phyloP scores from a whole-genome alignment of 2,797 vertebrate genomes.

The Poeciliopsis gracilis region DNA sequence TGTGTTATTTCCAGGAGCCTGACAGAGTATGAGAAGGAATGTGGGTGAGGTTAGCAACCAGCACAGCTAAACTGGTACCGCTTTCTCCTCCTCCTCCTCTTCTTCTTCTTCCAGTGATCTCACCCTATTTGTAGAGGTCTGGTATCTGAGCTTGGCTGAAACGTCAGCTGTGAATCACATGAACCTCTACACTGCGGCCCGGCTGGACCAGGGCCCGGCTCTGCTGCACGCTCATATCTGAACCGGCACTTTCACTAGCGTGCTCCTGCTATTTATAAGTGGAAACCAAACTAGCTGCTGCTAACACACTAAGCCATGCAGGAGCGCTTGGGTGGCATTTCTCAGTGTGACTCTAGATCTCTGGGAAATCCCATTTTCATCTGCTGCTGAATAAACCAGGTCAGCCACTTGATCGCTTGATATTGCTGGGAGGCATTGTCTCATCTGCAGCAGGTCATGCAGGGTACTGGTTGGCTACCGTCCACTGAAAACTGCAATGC shows the following conservation, averaged over 20 bases:
- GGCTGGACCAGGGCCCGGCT: slow-evolving; percentile 1
- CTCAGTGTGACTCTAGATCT: slow-evolving; percentile 34
- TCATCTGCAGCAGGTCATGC: slow-evolving; percentile 46
- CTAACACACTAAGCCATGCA: slow-evolving; percentile 17
- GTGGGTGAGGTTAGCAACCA: slow-evolving; percentile 66
- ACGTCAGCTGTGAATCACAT: slow-evolving; percentile 37
- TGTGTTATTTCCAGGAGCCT: slow-evolving; percentile 70
- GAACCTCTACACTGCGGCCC: slow-evolving; percentile 17
- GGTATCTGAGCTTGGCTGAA: slow-evolving; percentile 56
- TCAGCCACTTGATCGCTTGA: slow-evolving; percentile 57
- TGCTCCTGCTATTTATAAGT: slow-evolving; percentile 50
- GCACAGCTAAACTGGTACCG: slow-evolving; percentile 63
- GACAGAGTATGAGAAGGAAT: slow-evolving; percentile 68
- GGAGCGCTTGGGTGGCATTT: slow-evolving; percentile 39
- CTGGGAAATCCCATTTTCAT: slow-evolving; percentile 61
- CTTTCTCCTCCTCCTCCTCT: slow-evolving; percentile 39
- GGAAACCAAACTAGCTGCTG: slow-evolving; percentile 14
- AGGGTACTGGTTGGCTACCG: slow-evolving; percentile 27
- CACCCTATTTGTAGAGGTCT: slow-evolving; percentile 63
- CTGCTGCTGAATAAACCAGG: slow-evolving; percentile 65
- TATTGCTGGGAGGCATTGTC: slow-evolving; percentile 40
- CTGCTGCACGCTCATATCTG: slow-evolving; percentile 37
- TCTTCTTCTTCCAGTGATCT: slow-evolving; percentile 45
- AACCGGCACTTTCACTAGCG: slow-evolving; percentile 46
- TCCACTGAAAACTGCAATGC: slow-evolving; percentile 25